A percentile compares a stretch with the other conserved stretches of the same genome.
Evolutionary conservation across 2,888 invertebrate genomes (phyloP).

Genomic region (Prosapia bicincta): DNA sequence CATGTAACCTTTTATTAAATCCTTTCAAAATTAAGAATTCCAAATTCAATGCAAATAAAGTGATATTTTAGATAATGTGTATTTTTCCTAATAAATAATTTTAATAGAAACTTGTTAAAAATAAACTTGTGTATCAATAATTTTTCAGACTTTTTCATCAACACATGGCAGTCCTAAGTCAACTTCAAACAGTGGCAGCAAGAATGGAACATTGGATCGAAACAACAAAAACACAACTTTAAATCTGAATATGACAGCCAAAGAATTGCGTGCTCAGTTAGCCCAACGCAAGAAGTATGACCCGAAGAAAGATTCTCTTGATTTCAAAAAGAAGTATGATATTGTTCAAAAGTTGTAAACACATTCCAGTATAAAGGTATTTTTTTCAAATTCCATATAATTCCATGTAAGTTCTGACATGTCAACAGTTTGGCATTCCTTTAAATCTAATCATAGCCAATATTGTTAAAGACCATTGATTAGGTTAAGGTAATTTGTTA

Average conservation of each 20-base stretch:
- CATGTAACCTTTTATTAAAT: no score
- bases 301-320: constrained; percentile 85
- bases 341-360: constrained; percentile 86
- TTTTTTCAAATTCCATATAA: neutral
- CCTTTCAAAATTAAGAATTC: no score
- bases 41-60: no score
- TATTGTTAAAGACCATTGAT: neutral
- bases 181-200: neutral
- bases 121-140: no score
- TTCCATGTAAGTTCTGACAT: neutral
- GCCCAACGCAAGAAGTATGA: constrained; percentile 85
- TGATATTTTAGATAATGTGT: no score
- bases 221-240: constrained; percentile 45
- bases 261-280: constrained; percentile 82
- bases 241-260: constrained; percentile 88
- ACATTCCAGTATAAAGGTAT: neutral
- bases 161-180: neutral
- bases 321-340: constrained; percentile 89
- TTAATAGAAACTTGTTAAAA: no score
- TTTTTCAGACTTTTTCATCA: neutral
- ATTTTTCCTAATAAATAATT: no score
- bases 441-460: neutral
- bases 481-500: neutral
- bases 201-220: neutral
- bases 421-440: neutral